Conservation (phyloP, 2,113 vertebrate genomes). For the Erythrolamprus reginae region DNA sequence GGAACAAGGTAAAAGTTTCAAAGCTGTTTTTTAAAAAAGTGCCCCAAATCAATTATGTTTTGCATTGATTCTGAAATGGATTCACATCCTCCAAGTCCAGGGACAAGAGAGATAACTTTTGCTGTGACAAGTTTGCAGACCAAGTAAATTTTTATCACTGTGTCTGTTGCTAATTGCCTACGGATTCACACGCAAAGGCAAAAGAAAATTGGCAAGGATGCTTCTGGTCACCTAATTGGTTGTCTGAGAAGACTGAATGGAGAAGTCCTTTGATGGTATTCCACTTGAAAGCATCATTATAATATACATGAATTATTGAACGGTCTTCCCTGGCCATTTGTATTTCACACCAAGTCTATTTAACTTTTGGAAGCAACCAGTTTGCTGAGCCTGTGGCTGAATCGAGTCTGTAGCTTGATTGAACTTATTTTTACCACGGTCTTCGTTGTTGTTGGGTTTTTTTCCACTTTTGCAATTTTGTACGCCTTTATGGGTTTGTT, state of each 20-base stretch:
- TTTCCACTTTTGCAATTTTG: background rate
- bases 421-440: background rate
- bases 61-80: background rate
- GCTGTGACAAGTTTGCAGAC: background rate
- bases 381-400: background rate
- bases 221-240: background rate
- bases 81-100: background rate
- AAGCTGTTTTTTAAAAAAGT: background rate
- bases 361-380: background rate
- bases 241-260: background rate
- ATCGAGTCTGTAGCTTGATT: background rate
- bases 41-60: background rate
- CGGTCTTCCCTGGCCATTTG: background rate
- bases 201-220: background rate
- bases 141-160: background rate
- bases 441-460: no score
- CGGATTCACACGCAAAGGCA: background rate
- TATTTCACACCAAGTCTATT: background rate
- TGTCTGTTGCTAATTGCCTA: background rate
- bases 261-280: background rate
- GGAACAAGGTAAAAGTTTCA: background rate
- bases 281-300: background rate
- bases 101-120: no score
- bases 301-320: background rate
- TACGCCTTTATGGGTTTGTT: background rate